These are phyloP conservation scores for Fundulus diaphanus DNA, from an alignment of 2,797 vertebrate species.

Conservation along the genomic window DNA sequence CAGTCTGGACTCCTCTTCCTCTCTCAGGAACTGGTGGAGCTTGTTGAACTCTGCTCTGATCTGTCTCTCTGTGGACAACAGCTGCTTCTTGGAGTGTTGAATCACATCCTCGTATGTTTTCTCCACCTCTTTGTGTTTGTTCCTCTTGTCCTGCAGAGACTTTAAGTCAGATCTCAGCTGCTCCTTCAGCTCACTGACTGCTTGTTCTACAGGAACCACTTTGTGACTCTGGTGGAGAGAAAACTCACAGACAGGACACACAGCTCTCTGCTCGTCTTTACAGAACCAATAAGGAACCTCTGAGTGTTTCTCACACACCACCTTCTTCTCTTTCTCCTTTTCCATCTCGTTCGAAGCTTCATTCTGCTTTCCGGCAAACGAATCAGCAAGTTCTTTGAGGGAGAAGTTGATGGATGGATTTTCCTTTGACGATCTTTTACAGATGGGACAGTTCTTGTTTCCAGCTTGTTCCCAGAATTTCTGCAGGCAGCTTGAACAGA, in stretches of 20 bases:
- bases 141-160: too few species aligned
- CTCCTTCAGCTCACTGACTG: conserved; percentile 29
- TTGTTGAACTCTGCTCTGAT: too few species aligned
- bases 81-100: too few species aligned
- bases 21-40: too few species aligned
- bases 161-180: too few species aligned
- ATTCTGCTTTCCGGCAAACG: conserved; percentile 1
- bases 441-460: conserved; percentile 56
- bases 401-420: rapidly evolving
- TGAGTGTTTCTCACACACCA: neutral
- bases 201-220: conserved; percentile 44
- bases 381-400: conserved; percentile 28
- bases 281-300: conserved; percentile 5
- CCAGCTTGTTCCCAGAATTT: neutral
- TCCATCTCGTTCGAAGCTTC: neutral
- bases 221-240: conserved; percentile 36
- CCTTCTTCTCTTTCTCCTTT: neutral
- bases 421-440: neutral
- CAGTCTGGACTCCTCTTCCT: too few species aligned
- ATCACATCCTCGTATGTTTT: too few species aligned
- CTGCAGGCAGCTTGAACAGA: conserved; percentile 68
- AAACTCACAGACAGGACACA: conserved; percentile 8
- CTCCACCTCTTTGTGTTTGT: conserved; percentile 15
- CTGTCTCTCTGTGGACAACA: too few species aligned
- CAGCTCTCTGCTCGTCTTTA: neutral